Percentiles rank a stretch among this genome's conserved stretches.
phyloP scores from a whole-genome alignment of 2,888 invertebrate genomes.

The Dolichomitus sp. region DNA sequence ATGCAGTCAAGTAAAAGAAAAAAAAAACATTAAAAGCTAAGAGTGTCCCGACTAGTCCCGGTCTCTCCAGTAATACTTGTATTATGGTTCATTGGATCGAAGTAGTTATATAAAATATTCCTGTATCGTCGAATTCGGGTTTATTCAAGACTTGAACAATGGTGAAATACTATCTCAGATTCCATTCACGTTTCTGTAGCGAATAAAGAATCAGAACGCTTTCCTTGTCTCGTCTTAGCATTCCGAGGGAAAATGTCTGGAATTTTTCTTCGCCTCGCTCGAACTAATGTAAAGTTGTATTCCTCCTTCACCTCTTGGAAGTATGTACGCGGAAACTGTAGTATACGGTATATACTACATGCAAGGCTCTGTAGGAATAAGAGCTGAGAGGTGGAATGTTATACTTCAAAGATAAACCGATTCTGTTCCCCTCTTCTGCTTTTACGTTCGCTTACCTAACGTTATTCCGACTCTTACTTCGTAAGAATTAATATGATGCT shows the following conservation, averaged over 20 bases:
- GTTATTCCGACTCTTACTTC: constrained; percentile 73
- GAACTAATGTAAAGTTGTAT: constrained; percentile 24
- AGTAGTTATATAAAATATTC: constrained; percentile 34
- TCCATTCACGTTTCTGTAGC: constrained; percentile 40
- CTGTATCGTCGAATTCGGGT: constrained; percentile 13
- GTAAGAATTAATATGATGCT: constrained; percentile 76
- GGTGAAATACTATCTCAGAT: constrained; percentile 28
- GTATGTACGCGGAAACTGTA: neutral
- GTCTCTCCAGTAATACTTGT: constrained; percentile 1
- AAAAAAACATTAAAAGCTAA: too few species aligned
- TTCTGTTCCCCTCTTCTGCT: constrained; percentile 36
- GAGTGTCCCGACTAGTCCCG: too few species aligned
- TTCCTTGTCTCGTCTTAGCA: neutral
- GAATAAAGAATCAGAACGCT: constrained; percentile 27
- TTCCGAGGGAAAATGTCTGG: constrained; percentile 25
- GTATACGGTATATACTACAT: neutral
- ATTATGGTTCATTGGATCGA: constrained; percentile 16
- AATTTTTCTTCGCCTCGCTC: constrained; percentile 38
- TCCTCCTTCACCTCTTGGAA: neutral
- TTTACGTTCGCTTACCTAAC: constrained; percentile 33
- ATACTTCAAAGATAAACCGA: constrained; percentile 62
- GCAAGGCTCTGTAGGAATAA: constrained; percentile 10
- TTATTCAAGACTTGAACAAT: constrained; percentile 24
- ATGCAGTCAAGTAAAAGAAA: too few species aligned
- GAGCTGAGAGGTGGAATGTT: constrained; percentile 41